Evolutionary conservation across 2,888 invertebrate species (phyloP), one percentile per base, ranked within the genome.

Genomic region (Stenurella melanura): DNA sequence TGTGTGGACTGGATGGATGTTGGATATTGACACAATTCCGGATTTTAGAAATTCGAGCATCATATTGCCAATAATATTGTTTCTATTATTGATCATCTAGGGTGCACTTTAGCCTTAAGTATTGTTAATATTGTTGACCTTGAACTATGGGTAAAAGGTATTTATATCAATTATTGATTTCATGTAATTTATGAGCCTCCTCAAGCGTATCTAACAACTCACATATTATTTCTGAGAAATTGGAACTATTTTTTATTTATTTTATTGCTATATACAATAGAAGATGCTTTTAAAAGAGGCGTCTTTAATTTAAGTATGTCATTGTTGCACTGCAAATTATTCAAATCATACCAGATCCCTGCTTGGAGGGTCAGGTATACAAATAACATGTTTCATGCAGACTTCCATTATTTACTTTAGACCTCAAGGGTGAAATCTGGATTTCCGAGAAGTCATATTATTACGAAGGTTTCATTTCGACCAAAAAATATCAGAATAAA

Each of bases 391-490:
- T 54, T 72, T 63, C 71, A 72, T 72, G 60, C 72, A 78, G 71
- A 80, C 76, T 80, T 75, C 30, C 18, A 68, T 71, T 74, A 77
- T 67, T 42, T 71, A 71, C 80, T 82, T 74, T 68, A 42, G 61
- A 38, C 77, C 79, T 80, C 66, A 71, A 66, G 81, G 79, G 80
- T 78, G 82, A 81, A 81, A 83, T 83, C 77, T 77, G 60, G 66
- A 75, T 58, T 84, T 83, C 83, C 58, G 34, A 58, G 83, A 84
- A 84, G 57, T 70, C 21, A 12, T 21, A 34, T 57, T 66, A 66
- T 66, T 66, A 38, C 11, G 42, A 63, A 15, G 63, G 71, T 72
- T 34, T 34, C 18, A 63, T 19, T 63, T 67, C 18, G 54, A 54
- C 19, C 19, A 54, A 67, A 54, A 21, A 67, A 67, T 12, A 58